Base-by-base conservation (phyloP, 1,140 invertebrate species). In the Pogonomyrmex barbatus region DNA sequence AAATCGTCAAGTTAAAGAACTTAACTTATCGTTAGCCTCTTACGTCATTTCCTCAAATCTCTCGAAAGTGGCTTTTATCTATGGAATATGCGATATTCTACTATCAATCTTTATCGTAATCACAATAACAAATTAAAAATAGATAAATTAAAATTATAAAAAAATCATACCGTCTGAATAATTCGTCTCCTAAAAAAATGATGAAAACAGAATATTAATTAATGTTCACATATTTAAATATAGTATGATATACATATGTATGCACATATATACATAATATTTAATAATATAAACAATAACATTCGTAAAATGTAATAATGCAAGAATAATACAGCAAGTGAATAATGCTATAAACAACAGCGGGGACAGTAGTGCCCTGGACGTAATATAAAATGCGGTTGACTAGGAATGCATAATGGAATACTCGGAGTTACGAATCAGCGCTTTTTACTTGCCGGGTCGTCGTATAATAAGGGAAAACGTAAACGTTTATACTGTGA, bases 401-500 rank as follows among this genome's bases (percentile, higher is more conserved):
- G 68, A 83, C n/a, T 58, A 50, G 65, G 33, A 83, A 83, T 75
- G 54, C 60, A 83, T 75, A 62, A 83, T 62, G 54, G n/a, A 75
- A 54, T 39, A 17, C 33, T 58, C 42, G 42, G 12, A 54, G 17
- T 39, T 36, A 83, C 79, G 42, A 83, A 83, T 83, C 79, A 60
- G 79, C n/a, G 79, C 79, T 83, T 83, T 83, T 75, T 83, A 83
- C 68, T 60, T 42, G 42, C 14, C 12, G 56, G 68, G 30, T 82
- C 71, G 73, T 4, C n/a, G 60, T 65, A 67, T 85, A 85, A 85
- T 65, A 36, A 65, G 73, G 42, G 60, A 58, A 68, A 63, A 67
- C n/a, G 42, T 63, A 86, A 88, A 86, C 62, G 50, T 77, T 82
- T 86, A 68, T 50, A 36, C 50, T 70, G 52, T 42, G 75, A 71